A percentile compares a stretch with the other conserved stretches of the same genome.
phyloP scores from a whole-genome alignment of 2,888 invertebrate genomes.

The Oxyteleia sp. region DNA sequence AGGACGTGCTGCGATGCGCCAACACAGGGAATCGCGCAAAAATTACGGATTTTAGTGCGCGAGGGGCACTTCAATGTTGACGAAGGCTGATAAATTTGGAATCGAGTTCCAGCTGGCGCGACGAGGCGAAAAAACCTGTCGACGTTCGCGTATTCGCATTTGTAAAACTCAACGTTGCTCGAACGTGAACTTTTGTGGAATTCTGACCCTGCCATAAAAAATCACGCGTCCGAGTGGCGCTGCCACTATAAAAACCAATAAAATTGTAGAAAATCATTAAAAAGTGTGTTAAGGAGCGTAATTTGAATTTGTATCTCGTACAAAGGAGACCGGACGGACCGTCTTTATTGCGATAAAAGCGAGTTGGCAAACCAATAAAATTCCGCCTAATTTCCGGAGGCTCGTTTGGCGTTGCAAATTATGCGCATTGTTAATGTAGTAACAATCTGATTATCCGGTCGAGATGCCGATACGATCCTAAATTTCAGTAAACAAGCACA shows the following conservation, averaged over 20 bases:
- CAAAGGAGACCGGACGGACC: conserved; percentile 31
- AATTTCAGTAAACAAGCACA: conserved; percentile 34
- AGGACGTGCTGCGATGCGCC: conserved; percentile 5
- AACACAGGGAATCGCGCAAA: background rate
- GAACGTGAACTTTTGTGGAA: conserved; percentile 61
- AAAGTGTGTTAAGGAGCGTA: conserved; percentile 60
- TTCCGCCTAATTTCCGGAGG: conserved; percentile 45
- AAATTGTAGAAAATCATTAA: conserved; percentile 63
- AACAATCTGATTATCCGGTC: conserved; percentile 31
- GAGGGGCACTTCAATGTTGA: background rate
- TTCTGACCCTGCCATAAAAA: conserved; percentile 57
- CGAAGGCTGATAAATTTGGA: conserved; percentile 33
- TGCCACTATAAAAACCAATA: conserved; percentile 55
- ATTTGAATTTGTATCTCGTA: conserved; percentile 56
- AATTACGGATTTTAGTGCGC: conserved; percentile 31
- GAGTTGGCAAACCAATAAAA: conserved; percentile 63
- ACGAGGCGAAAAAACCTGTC: conserved; percentile 11
- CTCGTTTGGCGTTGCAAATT: conserved; percentile 55
- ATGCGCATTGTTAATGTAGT: conserved; percentile 61
- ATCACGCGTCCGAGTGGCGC: conserved; percentile 8
- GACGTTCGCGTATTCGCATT: conserved; percentile 32
- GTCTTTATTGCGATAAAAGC: conserved; percentile 59
- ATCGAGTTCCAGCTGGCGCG: background rate
- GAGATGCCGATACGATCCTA: conserved; percentile 19
- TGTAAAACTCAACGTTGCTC: conserved; percentile 23